Base-by-base conservation (phyloP, 2,113 vertebrate genomes). In the Calyptomena viridis region DNA sequence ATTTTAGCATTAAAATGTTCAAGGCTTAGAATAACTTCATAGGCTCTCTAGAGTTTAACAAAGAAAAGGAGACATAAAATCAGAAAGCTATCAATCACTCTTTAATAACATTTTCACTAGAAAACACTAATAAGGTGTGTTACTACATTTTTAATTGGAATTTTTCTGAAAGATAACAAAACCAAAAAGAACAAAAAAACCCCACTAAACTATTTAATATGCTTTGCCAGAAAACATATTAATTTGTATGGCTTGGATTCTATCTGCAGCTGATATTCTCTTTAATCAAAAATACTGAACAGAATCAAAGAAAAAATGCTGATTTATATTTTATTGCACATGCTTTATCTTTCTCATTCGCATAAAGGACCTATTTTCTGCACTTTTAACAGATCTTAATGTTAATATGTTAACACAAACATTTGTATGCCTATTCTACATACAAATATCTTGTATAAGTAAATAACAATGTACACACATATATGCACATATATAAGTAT, bases 281-380 rank as follows among this genome's bases (percentile, higher is more conserved):
- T 97, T 97, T 97, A 95, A 97, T 97, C 89, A 97, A 96, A 96
- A 96, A 84, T 82, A 92, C 77, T 74, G 81, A 93, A 86, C 56
- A 88, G 76, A 97, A 94, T 96, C 91, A 97, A 97, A 96, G 93
- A 89, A 94, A 92, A 96, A 89, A 83, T 79, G 71, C 86, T 95
- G 92, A 96, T 96, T 95, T 96, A 96, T 94, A 87, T 95, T 94
- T 95, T 92, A 95, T 96, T 95, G 83, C 84, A 81, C 71, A 50
- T 84, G 74, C 96, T 96, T 96, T 95, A 95, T 95, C 91, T 97
- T 92, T 79, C 46, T 92, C 42, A 30, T 80, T 94, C 68, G 46
- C 84, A 96, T 92, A 81, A 94, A 94, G 77, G 80, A 40, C n/a
- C 31, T 83, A 28, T 97, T 96, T 96, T 90, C 84, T 90, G 33